Evolutionary conservation across 2,888 invertebrate species (phyloP).

Genomic region (Vesta saturnalis): DNA sequence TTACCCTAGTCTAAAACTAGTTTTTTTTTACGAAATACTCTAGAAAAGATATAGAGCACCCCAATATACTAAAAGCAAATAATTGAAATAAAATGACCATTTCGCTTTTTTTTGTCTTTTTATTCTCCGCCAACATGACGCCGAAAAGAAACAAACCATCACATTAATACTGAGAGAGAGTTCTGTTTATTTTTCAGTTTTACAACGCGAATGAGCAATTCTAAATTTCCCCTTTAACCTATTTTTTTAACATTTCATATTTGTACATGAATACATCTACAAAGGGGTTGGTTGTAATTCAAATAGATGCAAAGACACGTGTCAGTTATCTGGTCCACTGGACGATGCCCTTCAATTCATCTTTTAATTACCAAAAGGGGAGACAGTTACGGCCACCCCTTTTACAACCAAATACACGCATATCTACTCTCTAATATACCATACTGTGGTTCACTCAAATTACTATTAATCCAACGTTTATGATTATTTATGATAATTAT

Average conservation of each 20-base stretch:
- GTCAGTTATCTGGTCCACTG: conserved; percentile 36
- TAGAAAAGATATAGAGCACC: background rate
- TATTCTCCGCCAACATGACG: conserved; percentile 2
- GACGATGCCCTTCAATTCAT: conserved; percentile 40
- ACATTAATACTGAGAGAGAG: background rate
- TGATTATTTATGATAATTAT: conserved; percentile 46
- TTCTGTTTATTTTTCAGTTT: conserved; percentile 9
- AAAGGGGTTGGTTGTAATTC: conserved; percentile 8
- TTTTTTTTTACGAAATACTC: background rate
- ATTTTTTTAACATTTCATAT: background rate
- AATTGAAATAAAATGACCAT: conserved; percentile 8
- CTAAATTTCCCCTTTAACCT: background rate
- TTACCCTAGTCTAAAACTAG: background rate
- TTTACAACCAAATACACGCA: conserved; percentile 46
- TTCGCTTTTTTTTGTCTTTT: background rate
- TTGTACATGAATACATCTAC: background rate
- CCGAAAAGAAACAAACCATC: background rate
- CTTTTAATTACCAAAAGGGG: conserved; percentile 47
- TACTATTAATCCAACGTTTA: conserved; percentile 46
- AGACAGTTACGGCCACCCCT: conserved; percentile 33
- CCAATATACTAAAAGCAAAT: background rate
- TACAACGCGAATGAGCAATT: background rate
- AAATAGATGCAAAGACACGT: conserved; percentile 27
- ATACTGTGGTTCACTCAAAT: conserved; percentile 44
- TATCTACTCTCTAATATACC: conserved; percentile 49